phyloP scores from a whole-genome alignment of 2,888 invertebrate species.

The Scelioninae gen. 1 region DNA sequence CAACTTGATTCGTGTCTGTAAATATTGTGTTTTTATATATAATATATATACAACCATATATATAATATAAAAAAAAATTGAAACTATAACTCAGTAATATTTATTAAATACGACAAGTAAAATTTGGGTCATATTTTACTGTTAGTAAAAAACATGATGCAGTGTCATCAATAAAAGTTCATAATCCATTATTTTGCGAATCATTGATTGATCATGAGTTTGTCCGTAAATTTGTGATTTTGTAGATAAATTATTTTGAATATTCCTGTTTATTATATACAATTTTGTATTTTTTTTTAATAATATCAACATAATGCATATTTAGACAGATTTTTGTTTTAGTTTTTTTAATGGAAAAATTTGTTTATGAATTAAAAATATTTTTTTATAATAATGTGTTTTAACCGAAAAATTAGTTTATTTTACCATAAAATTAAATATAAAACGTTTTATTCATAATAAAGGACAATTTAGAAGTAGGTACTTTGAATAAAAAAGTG shows the following conservation, averaged over 20 bases:
- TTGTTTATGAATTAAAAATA: no score
- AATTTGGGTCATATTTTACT: slow-evolving; percentile 81
- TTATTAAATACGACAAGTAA: slow-evolving; percentile 82
- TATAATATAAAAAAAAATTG: slow-evolving; percentile 76
- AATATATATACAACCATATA: slow-evolving; percentile 76
- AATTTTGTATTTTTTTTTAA: slow-evolving; percentile 7
- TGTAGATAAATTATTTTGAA: neutral
- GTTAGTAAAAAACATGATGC: slow-evolving; percentile 55
- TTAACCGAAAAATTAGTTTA: no score
- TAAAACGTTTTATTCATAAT: no score
- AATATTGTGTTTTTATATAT: slow-evolving; percentile 82
- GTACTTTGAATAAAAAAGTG: no score
- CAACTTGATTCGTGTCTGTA: slow-evolving; percentile 79
- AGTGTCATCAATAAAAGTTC: slow-evolving; percentile 55
- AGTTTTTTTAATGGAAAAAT: no score
- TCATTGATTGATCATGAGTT: slow-evolving; percentile 7
- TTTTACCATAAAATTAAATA: no score
- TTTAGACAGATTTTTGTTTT: no score
- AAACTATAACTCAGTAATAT: slow-evolving; percentile 75
- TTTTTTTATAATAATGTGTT: no score
- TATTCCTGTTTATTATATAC: neutral
- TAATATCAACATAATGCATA: no score
- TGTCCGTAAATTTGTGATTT: neutral
- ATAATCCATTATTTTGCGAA: slow-evolving; percentile 50
- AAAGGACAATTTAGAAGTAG: no score